These are phyloP conservation scores for Pristionchus mayeri DNA, from an alignment of 2,888 invertebrate species.

Conservation along the genomic window DNA sequence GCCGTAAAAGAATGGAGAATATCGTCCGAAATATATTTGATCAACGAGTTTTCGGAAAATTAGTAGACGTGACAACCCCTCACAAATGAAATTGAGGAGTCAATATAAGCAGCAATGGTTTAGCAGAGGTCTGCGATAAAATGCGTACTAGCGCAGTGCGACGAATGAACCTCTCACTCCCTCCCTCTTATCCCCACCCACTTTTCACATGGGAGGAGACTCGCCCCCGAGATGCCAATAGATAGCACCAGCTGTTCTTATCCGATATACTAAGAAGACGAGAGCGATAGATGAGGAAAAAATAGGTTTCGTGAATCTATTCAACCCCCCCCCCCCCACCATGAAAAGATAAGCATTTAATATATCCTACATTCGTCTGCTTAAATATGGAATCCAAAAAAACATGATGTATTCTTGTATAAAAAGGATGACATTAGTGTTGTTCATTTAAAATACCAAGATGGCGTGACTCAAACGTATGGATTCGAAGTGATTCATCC, in stretches of 20 bases:
- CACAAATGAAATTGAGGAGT: too few relatives aligned
- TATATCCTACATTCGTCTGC: too few relatives aligned
- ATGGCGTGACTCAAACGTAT: slow-evolving; percentile 15
- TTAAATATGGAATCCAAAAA: too few relatives aligned
- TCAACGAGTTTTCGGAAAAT: too few relatives aligned
- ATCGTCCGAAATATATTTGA: too few relatives aligned
- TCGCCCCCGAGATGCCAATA: slow-evolving; percentile 45
- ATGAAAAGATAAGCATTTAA: too few relatives aligned
- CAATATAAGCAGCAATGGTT: too few relatives aligned
- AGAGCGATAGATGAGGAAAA: not conserved
- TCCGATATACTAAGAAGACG: slow-evolving; percentile 24
- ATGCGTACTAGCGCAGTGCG: not conserved
- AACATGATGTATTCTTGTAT: too few relatives aligned
- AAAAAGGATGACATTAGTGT: slow-evolving; percentile 3
- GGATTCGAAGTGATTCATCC: slow-evolving; percentile 16
- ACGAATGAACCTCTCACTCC: not conserved
- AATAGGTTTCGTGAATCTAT: not conserved
- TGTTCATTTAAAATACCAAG: not conserved
- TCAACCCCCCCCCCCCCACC: not conserved
- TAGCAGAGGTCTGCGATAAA: too few relatives aligned
- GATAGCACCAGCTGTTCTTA: slow-evolving; percentile 41
- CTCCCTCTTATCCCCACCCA: not conserved
- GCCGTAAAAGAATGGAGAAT: too few relatives aligned
- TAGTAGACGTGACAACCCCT: too few relatives aligned
- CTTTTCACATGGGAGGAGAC: slow-evolving; percentile 38